phyloP scores from a whole-genome alignment of 2,888 invertebrate species.

The Alloscopus bannaensis region DNA sequence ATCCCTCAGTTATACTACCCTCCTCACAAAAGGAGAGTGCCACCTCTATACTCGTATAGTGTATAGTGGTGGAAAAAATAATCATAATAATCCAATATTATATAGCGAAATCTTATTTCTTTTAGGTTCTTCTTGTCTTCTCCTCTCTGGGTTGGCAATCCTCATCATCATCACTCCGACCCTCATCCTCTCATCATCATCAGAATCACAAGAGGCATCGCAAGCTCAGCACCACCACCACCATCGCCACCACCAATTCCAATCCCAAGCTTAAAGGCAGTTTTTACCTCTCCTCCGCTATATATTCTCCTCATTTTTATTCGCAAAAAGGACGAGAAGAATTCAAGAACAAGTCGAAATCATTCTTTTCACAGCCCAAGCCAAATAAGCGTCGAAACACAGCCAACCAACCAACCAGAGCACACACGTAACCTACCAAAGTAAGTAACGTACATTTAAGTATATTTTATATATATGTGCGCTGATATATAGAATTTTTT shows the following conservation, averaged over 20 bases:
- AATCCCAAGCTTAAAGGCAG: constrained; percentile 36
- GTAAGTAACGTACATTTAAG: constrained; percentile 62
- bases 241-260: constrained; percentile 48
- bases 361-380: constrained; percentile 47
- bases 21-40: too few relatives aligned
- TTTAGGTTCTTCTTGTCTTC: constrained; percentile 50
- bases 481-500: constrained; percentile 13
- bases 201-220: constrained; percentile 62
- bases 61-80: constrained; percentile 56
- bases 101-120: constrained; percentile 59
- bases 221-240: constrained; percentile 62
- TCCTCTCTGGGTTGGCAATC: constrained; percentile 6
- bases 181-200: constrained; percentile 61
- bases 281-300: constrained; percentile 10
- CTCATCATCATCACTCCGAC: constrained; percentile 50
- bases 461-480: constrained; percentile 52
- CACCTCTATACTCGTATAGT: constrained; percentile 39
- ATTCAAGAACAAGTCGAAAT: constrained; percentile 60
- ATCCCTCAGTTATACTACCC: constrained; percentile 50
- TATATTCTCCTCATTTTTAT: constrained; percentile 46
- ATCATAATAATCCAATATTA: constrained; percentile 65
- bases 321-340: constrained; percentile 62
- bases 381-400: constrained; percentile 64
- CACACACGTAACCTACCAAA: constrained; percentile 55
- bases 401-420: constrained; percentile 65